These are phyloP conservation scores for Galleria mellonella DNA, from an alignment of 1,140 invertebrate genomes.

Conservation along the genomic window DNA sequence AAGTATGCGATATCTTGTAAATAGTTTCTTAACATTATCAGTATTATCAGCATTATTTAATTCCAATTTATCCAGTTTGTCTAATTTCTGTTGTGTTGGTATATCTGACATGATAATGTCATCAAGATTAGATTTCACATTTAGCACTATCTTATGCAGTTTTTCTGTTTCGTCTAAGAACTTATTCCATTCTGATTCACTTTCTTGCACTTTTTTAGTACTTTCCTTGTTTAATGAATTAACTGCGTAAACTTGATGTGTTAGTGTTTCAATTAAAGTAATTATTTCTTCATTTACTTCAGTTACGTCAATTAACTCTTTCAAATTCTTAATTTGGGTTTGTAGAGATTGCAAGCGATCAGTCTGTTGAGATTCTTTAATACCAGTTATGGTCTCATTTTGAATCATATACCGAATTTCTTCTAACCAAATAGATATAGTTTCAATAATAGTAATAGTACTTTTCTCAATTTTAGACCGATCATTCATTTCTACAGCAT, in stretches of 20 bases:
- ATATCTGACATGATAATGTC: conserved; percentile 76
- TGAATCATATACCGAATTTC: conserved; percentile 88
- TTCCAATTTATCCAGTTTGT: conserved; percentile 80
- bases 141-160: conserved; percentile 71
- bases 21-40: conserved; percentile 40
- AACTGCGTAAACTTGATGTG: conserved; percentile 72
- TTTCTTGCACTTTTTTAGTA: conserved; percentile 75
- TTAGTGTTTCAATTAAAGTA: conserved; percentile 59
- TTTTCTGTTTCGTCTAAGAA: conserved; percentile 78
- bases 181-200: conserved; percentile 81
- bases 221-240: conserved; percentile 78
- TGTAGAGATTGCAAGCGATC: conserved; percentile 42
- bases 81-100: conserved; percentile 77
- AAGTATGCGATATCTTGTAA: conserved; percentile 38
- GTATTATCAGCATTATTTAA: conserved; percentile 67
- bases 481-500: conserved; percentile 79
- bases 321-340: conserved; percentile 47
- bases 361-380: conserved; percentile 33
- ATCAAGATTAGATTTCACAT: conserved; percentile 74
- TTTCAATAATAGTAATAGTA: conserved; percentile 84
- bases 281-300: conserved; percentile 64
- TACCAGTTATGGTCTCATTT: conserved; percentile 37
- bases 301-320: conserved; percentile 51
- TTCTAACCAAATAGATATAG: conserved; percentile 87
- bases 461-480: conserved; percentile 78